Percentiles rank a stretch among this genome's conserved stretches.
phyloP scores from a whole-genome alignment of 1,140 invertebrate species.

The Bombus sibiricus region DNA sequence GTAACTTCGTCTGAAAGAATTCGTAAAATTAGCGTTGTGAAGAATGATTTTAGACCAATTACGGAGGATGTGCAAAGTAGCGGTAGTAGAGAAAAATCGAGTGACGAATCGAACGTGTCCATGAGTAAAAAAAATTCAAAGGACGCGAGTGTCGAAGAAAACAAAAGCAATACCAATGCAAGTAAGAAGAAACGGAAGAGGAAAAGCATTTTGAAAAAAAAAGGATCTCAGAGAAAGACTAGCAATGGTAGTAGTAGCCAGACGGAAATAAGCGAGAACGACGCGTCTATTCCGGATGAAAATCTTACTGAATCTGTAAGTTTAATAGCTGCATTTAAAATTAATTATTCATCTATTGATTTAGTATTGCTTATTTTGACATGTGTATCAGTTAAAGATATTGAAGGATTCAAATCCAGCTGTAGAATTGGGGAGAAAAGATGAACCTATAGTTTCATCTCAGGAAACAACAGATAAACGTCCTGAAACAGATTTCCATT shows the following conservation, averaged over 20 bases:
- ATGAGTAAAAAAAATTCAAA: slow-evolving; percentile 74
- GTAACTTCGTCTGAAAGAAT: slow-evolving; percentile 78
- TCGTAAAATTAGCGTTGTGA: slow-evolving; percentile 82
- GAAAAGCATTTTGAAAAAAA: slow-evolving; percentile 90
- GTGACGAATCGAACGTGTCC: slow-evolving; percentile 68
- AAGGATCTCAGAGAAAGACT: slow-evolving; percentile 88
- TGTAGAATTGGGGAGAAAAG: slow-evolving; percentile 66
- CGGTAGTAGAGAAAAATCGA: slow-evolving; percentile 74
- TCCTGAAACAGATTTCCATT: slow-evolving; percentile 88
- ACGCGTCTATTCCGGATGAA: slow-evolving; percentile 62
- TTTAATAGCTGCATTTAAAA: slow-evolving; percentile 1
- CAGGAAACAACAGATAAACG: slow-evolving; percentile 62
- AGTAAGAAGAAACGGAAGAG: slow-evolving; percentile 90
- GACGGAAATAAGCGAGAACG: slow-evolving; percentile 76
- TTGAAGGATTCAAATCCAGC: slow-evolving; percentile 73
- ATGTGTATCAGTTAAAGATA: slow-evolving; percentile 60
- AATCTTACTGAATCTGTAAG: slow-evolving; percentile 70
- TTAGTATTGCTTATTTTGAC: background rate
- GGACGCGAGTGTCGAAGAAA: slow-evolving; percentile 74
- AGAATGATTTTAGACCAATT: slow-evolving; percentile 86
- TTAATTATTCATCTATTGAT: background rate
- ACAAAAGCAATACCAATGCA: slow-evolving; percentile 69
- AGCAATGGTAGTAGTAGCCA: slow-evolving; percentile 81
- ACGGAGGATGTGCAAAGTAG: slow-evolving; percentile 70
- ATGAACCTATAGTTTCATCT: slow-evolving; percentile 43